Evolutionary conservation across 2,113 vertebrate species (phyloP).

Genomic region (Podarcis raffonei): DNA sequence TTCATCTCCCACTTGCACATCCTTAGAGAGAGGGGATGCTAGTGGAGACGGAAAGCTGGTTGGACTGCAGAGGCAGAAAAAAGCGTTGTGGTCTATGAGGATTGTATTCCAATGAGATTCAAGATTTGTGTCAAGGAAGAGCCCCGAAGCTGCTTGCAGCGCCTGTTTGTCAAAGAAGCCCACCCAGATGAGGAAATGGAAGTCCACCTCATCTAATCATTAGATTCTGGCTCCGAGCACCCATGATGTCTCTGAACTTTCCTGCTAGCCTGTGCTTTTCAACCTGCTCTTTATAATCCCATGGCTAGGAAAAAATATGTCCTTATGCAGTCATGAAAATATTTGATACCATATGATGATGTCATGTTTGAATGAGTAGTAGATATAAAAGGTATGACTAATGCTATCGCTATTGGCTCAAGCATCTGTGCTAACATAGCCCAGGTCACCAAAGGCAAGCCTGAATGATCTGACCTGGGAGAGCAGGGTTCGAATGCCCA

Average conservation of each 20-base stretch:
- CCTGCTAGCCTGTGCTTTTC: too few species aligned
- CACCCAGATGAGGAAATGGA: background rate
- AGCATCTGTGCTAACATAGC: too few species aligned
- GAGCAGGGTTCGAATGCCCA: too few species aligned
- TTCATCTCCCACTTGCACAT: background rate
- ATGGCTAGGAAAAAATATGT: background rate
- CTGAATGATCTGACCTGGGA: too few species aligned
- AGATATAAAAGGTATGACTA: too few species aligned
- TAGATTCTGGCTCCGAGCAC: background rate
- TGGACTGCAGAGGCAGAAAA: background rate
- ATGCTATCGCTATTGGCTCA: too few species aligned
- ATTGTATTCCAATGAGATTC: background rate
- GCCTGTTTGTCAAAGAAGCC: background rate
- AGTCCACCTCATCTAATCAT: background rate
- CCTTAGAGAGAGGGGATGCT: background rate
- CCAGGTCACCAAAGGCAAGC: too few species aligned
- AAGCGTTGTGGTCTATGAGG: background rate
- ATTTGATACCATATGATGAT: too few species aligned
- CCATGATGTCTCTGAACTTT: too few species aligned
- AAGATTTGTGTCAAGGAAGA: background rate
- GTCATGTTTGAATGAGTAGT: too few species aligned
- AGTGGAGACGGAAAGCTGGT: background rate
- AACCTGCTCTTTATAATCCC: background rate
- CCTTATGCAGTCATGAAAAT: too few species aligned
- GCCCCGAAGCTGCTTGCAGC: background rate